Base-by-base conservation (phyloP, 2,888 invertebrate genomes). In the Myopa tessellatipennis region DNA sequence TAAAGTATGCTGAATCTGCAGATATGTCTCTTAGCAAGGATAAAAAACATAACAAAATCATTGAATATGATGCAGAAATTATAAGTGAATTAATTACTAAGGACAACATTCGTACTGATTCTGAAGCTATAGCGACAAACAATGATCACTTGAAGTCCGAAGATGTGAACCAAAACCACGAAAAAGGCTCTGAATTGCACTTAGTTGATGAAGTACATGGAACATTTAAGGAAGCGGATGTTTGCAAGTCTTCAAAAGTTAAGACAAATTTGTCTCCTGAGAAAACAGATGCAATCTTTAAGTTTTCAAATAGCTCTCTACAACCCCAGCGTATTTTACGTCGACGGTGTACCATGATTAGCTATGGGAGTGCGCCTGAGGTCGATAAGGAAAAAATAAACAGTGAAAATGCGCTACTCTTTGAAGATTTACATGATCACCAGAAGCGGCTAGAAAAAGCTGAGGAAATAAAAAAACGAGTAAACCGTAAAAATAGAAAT, bases 361-460 rank as follows among this genome's bases (percentile, higher is more conserved):
- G 83, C 4, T 76, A 74, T n/a, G 81, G 80, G 45, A 87, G 85
- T 74, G 74, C 77, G 36, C 82, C 85, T 1, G 65, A 86, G 45
- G 79, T 87, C 0, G 84, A 87, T 65, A 84, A 82, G 61, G 61
- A 77, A 0, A 79, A 81, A 52, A 69, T 87, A 4, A 77, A 81
- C n/a, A 74, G 78, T 0, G 78, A 77, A 8, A 80, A 78, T 52
- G 84, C 85, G 36, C 77, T 81, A 16, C 74, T 84, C 0, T 86
- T 84, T 45, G 87, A 87, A 78, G 87, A 87, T 65, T 55, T 85
- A 5, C 82, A 84, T 8, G 84, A 83, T 55, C 80, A 82, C 18
- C 80, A 81, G 6, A 80, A 79, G 65, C 71, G 65, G 0, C 73
- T 78, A 4, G 80, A 74, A 0, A 79, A 81, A n/a, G 78, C 78